phyloP scores from a whole-genome alignment of 2,797 vertebrate genomes.

The Corythornis leucogaster region DNA sequence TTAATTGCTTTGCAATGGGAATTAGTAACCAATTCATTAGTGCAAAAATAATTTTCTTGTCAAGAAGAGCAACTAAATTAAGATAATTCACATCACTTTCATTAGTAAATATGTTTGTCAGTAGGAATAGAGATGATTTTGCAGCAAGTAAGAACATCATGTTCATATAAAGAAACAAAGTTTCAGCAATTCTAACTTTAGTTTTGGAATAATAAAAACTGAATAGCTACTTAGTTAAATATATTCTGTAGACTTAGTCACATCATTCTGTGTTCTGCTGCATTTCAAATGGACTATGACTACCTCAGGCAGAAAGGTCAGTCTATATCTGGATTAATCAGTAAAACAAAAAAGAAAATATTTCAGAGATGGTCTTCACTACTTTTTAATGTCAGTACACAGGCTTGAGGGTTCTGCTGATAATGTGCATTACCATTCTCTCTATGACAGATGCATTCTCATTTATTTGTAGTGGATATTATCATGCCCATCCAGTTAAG shows the following conservation, averaged over 20 bases:
- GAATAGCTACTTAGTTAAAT: not conserved
- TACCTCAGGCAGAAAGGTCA: not conserved
- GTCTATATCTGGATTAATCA: not conserved
- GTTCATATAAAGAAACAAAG: not conserved
- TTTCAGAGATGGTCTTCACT: not conserved
- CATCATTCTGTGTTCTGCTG: not conserved
- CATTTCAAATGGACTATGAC: not conserved
- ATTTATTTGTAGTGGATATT: not conserved
- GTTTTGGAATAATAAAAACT: not conserved
- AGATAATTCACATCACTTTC: not conserved
- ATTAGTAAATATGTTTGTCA: not conserved
- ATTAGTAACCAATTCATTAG: not conserved
- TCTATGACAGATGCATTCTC: not conserved
- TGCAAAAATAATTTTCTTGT: not conserved
- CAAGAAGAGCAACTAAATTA: not conserved
- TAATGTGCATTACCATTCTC: not conserved
- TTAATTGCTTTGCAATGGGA: not conserved
- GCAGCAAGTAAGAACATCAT: not conserved
- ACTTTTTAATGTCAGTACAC: not conserved
- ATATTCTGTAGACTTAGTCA: not conserved
- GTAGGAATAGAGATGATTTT: not conserved
- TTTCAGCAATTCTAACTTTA: not conserved
- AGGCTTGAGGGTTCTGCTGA: not conserved
- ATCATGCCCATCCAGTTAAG: not conserved
- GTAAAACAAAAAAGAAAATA: not conserved